These are phyloP conservation scores for Masnerella sp. DNA, from an alignment of 2,888 invertebrate species.

Conservation along the genomic window DNA sequence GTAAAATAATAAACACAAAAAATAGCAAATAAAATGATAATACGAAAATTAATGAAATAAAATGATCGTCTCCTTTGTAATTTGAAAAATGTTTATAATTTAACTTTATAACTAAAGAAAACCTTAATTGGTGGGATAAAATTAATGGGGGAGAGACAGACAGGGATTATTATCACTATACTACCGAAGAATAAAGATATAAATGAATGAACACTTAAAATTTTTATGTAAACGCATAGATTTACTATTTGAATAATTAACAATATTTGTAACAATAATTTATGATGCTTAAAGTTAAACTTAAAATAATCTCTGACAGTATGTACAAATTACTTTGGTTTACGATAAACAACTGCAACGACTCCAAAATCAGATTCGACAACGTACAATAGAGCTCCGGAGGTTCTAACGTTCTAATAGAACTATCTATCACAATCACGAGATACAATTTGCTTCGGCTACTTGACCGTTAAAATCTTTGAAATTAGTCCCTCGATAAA, in stretches of 20 bases:
- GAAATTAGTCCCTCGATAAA: slow-evolving; percentile 40
- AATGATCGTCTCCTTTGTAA: no score
- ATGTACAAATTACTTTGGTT: slow-evolving; percentile 69
- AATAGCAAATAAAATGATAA: no score
- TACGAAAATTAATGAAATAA: no score
- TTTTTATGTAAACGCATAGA: slow-evolving; percentile 61
- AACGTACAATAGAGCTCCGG: slow-evolving; percentile 70
- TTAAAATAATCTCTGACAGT: slow-evolving; percentile 63
- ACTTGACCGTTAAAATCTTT: slow-evolving; percentile 26
- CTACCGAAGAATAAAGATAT: not conserved
- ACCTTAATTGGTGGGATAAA: no score
- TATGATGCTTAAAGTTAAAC: slow-evolving; percentile 58
- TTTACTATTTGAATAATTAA: slow-evolving; percentile 65
- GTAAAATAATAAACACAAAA: no score
- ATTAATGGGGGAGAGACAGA: not conserved
- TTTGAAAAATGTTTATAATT: no score
- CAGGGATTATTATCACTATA: not conserved
- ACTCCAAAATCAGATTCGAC: slow-evolving; percentile 59
- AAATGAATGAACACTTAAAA: not conserved
- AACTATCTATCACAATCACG: slow-evolving; percentile 75
- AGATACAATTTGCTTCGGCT: slow-evolving; percentile 57
- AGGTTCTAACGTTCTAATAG: slow-evolving; percentile 70
- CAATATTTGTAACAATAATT: slow-evolving; percentile 69
- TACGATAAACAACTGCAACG: slow-evolving; percentile 64
- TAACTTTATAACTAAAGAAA: no score